Base-by-base conservation (phyloP, 1,140 invertebrate species). In the Zaprionus nigranus region DNA sequence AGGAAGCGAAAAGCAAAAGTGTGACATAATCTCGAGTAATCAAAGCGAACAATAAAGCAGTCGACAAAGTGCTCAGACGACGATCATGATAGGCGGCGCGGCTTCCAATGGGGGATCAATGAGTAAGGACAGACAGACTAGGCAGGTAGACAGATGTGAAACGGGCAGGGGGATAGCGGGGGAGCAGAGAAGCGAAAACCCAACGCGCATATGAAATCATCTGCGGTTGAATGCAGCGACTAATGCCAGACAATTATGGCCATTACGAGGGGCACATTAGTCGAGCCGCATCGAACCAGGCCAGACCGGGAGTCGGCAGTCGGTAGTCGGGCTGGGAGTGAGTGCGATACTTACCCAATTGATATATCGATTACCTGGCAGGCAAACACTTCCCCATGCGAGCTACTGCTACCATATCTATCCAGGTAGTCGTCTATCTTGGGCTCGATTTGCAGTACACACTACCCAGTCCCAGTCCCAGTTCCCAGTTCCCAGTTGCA, bases 171-270 rank as follows among this genome's bases (percentile, higher is more conserved):
- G 9, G 30, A 34, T 9, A 34, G 30, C 2, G 9, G 9, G 9
- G 30, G 30, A n/a, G 38, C 6, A 7, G 40, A 46, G 40, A 9
- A 17, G 40, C n/a, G 46, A 51, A 9, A 24, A 22, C 20, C 46
- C 46, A 24, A 7, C 46, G 46, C 15, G 43, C 51, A 24, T 34
- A 83, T 83, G 81, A 65, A 80, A 63, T 64, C 73, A 69, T 80
- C 80, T 87, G 84, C 83, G 83, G 83, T 88, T 87, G 83, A 88
- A 78, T 83, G 80, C 77, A 88, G 74, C 77, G 38, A 56, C 80
- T 83, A 87, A 87, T 87, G 70, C 84, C 71, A 81, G 63, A 83
- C 80, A 83, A 87, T 87, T 87, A 87, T 75, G 78, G 69, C 67
- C 71, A 82, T 79, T 56, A 71, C 53, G 64, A 59, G 76, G 62